A percentile compares a stretch with the other conserved stretches of the same genome.
These are phyloP conservation scores for Oenanthe melanoleuca DNA, from an alignment of 2,113 vertebrate genomes.

Conservation along the genomic window DNA sequence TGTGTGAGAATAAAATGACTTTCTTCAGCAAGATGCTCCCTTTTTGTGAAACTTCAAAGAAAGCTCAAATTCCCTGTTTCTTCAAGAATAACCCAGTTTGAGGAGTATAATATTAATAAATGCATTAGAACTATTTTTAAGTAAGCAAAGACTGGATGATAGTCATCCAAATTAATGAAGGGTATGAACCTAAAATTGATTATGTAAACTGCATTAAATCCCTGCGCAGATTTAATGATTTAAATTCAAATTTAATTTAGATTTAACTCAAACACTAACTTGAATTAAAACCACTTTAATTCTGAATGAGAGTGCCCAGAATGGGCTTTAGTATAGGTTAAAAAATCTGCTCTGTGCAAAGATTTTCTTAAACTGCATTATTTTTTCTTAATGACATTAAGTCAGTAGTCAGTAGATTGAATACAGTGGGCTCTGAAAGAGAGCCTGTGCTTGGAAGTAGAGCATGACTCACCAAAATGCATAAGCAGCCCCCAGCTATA, in stretches of 20 bases:
- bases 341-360: conserved; percentile 38
- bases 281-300: conserved; percentile 66
- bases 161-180: conserved; percentile 69
- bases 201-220: conserved; percentile 66
- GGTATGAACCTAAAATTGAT: conserved; percentile 69
- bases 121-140: conserved; percentile 65
- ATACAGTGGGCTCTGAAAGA: not conserved
- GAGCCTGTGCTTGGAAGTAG: not conserved
- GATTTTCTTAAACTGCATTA: conserved; percentile 11
- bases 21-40: conserved; percentile 4
- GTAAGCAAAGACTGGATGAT: conserved; percentile 61
- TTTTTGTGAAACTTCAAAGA: conserved; percentile 51
- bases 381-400: conserved; percentile 39
- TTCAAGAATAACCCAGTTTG: conserved; percentile 47
- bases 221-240: conserved; percentile 58
- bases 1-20: not conserved
- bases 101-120: conserved; percentile 61
- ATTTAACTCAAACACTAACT: conserved; percentile 63
- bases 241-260: conserved; percentile 72
- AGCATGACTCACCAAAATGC: conserved; percentile 19
- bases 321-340: conserved; percentile 24
- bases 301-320: conserved; percentile 36
- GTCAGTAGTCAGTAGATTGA: not conserved
- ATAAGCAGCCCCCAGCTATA: not conserved
- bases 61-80: conserved; percentile 5